Evolutionary conservation across 1,140 invertebrate species (phyloP).

Genomic region (Apis cerana): DNA sequence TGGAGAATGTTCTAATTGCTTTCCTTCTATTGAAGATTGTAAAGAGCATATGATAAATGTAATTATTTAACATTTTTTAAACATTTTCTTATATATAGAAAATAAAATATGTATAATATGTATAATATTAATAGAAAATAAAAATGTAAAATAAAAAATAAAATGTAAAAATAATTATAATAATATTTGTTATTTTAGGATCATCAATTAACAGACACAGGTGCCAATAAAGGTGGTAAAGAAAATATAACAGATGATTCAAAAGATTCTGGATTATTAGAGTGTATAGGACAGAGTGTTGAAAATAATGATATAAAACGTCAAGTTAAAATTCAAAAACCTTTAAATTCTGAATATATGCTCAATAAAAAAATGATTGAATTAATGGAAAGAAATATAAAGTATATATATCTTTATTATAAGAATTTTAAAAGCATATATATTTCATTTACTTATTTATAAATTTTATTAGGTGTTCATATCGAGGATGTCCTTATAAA

Average conservation of each 20-base stretch:
- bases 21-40: slow-evolving; percentile 79
- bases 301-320: slow-evolving; percentile 55
- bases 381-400: slow-evolving; percentile 71
- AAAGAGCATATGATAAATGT: slow-evolving; percentile 81
- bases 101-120: neutral
- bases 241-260: slow-evolving; percentile 52
- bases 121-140: neutral
- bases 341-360: slow-evolving; percentile 54
- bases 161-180: neutral
- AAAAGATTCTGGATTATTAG: slow-evolving; percentile 40
- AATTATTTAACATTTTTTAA: slow-evolving; percentile 46
- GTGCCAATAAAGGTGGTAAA: slow-evolving; percentile 54
- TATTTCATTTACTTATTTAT: slow-evolving; percentile 1
- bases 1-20: slow-evolving; percentile 80
- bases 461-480: slow-evolving; percentile 77
- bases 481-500: slow-evolving; percentile 80
- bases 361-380: slow-evolving; percentile 68
- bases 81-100: no score
- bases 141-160: neutral
- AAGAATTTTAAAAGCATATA: neutral
- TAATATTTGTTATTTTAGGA: slow-evolving; percentile 57
- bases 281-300: slow-evolving; percentile 34
- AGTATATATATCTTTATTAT: slow-evolving; percentile 58
- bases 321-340: slow-evolving; percentile 62
- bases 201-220: slow-evolving; percentile 71